Conservation (phyloP, 2,113 vertebrate species). For the Alaudala cheleensis region DNA sequence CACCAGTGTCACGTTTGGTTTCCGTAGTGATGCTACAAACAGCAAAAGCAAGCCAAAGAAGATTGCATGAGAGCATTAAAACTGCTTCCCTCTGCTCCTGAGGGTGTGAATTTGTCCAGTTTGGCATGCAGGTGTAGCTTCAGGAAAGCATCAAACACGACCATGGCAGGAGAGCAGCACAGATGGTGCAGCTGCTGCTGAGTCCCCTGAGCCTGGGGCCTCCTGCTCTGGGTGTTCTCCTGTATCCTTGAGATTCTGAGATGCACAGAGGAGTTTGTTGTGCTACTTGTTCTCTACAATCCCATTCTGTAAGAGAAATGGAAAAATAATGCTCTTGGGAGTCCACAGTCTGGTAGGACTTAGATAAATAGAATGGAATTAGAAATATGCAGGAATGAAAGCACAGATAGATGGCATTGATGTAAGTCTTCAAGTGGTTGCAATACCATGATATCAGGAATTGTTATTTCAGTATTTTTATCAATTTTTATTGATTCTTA, state of each 20-base stretch:
- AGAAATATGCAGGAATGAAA: neutral
- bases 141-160: neutral
- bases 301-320: neutral
- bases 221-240: neutral
- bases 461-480: neutral
- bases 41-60: slow-evolving; percentile 16
- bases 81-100: neutral
- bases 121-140: slow-evolving; percentile 26
- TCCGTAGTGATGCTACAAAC: slow-evolving; percentile 44
- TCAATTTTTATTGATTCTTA: fast-evolving
- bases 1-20: slow-evolving; percentile 19
- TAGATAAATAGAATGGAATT: neutral
- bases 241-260: neutral
- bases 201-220: neutral
- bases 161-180: neutral
- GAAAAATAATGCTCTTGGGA: neutral
- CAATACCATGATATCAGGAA: neutral
- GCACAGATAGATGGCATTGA: neutral
- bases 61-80: neutral
- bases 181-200: neutral
- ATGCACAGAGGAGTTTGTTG: neutral
- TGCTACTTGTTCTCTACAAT: neutral
- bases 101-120: neutral
- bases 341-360: neutral
- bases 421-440: neutral